Base-by-base conservation (phyloP, 2,113 vertebrate species). In the Sphyrna mokarran region DNA sequence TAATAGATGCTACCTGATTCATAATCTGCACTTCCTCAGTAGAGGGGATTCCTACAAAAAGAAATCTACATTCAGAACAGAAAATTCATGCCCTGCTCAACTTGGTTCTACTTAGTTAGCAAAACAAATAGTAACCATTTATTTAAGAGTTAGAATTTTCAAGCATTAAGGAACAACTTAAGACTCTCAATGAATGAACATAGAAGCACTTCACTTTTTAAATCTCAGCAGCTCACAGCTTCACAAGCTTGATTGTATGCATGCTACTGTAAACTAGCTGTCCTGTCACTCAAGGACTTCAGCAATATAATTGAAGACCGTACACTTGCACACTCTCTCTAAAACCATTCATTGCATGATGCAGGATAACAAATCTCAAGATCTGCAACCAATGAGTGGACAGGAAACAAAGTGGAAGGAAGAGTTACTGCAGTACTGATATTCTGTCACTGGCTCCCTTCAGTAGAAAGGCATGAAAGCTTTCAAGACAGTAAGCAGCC, bases 1-100 rank as follows among this genome's bases (percentile, higher is more conserved):
- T 97, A 85, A 97, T 98, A 90, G 97, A 97, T 40, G 98, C 96
- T 96, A 98, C 96, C 29, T 98, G 97, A 97, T 96, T 98, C 98
- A 98, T 97, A 95, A 98, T 97, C 97, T 95, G 94, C 2, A 95
- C 94, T 54, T 98, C 98, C 68, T 98, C 98, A 96, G 98, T 97
- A 96, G 98, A 98, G 93, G 98, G 98, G 97, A 98, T 98, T 97
- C 98, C 98, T 98, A 96, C 95, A 95, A 96, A 83, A 86, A 43
- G 72, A 29, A 72, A 29, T 54, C 23, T 33, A 2, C 72, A 95
- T 54, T 95, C 37, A 70, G 23, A 72, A 94, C 37, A 69, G 54
- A 61, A 94, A 94, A 33, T 43, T 48, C 94, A 76, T 48, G 23
- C 3, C 18, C 8, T 40, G n/a, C 29, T 66, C 58, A n/a, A 61